phyloP scores from a whole-genome alignment of 2,113 vertebrate genomes.

The Centropus unirufus region DNA sequence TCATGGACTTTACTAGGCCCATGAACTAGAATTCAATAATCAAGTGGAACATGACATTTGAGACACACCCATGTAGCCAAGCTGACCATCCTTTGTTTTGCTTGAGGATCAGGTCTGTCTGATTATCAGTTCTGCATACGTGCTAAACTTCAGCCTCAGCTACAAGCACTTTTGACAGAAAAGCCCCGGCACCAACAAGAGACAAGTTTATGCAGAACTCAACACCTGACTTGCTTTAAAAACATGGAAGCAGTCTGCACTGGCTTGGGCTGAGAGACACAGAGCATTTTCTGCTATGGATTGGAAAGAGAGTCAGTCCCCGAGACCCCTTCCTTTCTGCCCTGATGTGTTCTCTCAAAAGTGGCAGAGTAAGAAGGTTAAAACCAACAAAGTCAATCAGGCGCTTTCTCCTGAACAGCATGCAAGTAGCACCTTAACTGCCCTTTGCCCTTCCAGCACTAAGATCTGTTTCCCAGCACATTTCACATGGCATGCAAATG shows the following conservation, averaged over 20 bases:
- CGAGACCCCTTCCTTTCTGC: not conserved
- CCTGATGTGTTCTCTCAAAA: not conserved
- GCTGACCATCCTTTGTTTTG: not conserved
- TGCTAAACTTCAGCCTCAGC: not conserved
- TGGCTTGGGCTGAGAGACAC: not conserved
- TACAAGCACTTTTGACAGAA: not conserved
- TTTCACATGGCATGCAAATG: not conserved
- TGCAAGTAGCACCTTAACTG: not conserved
- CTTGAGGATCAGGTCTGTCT: not conserved
- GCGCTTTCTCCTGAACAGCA: not conserved
- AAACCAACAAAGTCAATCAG: not conserved
- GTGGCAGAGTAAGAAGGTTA: not conserved
- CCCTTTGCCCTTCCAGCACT: not conserved
- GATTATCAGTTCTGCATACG: not conserved
- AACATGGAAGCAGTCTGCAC: not conserved
- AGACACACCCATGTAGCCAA: not conserved
- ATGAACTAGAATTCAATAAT: not conserved
- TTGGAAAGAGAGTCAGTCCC: not conserved
- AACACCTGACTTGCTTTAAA: not conserved
- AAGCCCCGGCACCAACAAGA: not conserved
- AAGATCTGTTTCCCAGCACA: not conserved
- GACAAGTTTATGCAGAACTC: not conserved
- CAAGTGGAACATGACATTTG: not conserved
- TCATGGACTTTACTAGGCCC: not conserved
- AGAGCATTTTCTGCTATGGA: not conserved